A percentile compares a stretch with the other conserved stretches of the same genome.
phyloP scores from a whole-genome alignment of 2,888 invertebrate species.

The Oscheius sp. region DNA sequence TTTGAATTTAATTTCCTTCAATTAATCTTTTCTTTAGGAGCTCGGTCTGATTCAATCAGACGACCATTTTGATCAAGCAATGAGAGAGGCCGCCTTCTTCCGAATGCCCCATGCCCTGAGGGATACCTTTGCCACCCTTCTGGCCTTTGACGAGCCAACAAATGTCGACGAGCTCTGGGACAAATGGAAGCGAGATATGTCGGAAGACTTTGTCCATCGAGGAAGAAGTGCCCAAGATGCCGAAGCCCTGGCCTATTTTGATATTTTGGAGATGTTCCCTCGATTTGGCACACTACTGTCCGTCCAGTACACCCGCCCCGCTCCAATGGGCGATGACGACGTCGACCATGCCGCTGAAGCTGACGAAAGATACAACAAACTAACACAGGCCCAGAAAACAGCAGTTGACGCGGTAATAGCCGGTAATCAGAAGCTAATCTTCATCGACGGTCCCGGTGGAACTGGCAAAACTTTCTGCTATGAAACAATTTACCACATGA shows the following conservation, averaged over 20 bases:
- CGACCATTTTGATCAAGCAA: slow-evolving; percentile 15
- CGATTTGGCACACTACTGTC: not conserved
- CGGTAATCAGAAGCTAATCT: slow-evolving; percentile 7
- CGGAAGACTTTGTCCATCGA: slow-evolving; percentile 20
- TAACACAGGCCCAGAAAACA: no score
- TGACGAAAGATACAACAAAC: not conserved
- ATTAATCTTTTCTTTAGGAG: not conserved
- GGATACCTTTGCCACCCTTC: slow-evolving; percentile 29
- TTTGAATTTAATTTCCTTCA: no score
- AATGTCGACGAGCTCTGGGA: slow-evolving; percentile 24
- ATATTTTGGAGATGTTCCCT: slow-evolving; percentile 20
- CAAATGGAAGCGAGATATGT: slow-evolving; percentile 10
- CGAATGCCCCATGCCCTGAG: slow-evolving; percentile 40
- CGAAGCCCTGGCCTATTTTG: slow-evolving; percentile 33
- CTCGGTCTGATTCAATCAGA: slow-evolving; percentile 3
- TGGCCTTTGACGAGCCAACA: slow-evolving; percentile 21
- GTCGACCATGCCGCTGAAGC: not conserved
- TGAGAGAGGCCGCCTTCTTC: slow-evolving; percentile 17
- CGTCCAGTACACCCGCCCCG: not conserved
- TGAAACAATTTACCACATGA: slow-evolving; percentile 23
- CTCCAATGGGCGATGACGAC: slow-evolving; percentile 2
- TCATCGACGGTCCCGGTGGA: slow-evolving; percentile 42
- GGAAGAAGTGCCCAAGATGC: slow-evolving; percentile 7
- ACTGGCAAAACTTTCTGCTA: slow-evolving; percentile 41
- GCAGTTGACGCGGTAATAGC: not conserved